These are phyloP conservation scores for Amphiprion ocellaris DNA, from an alignment of 2,113 vertebrate species.

Conservation along the genomic window DNA sequence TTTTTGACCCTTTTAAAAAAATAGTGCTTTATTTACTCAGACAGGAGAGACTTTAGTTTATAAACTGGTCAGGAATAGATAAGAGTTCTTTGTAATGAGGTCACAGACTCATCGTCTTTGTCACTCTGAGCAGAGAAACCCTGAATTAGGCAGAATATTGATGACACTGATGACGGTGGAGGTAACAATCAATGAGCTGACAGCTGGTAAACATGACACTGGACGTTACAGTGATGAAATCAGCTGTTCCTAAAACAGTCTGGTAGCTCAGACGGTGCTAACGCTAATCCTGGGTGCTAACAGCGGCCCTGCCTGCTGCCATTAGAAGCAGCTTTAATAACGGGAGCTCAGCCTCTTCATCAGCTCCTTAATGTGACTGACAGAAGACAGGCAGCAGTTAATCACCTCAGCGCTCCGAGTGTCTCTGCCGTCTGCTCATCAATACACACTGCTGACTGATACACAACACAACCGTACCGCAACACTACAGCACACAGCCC, in stretches of 20 bases:
- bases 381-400: slow-evolving; percentile 4
- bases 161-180: no score
- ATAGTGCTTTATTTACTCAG: no score
- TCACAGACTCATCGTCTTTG: no score
- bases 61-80: no score
- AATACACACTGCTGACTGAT: background rate
- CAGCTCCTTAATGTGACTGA: background rate
- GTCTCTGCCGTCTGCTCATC: background rate
- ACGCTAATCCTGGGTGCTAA: background rate
- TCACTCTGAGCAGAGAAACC: no score
- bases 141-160: no score
- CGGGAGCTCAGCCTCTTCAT: background rate
- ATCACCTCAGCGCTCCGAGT: background rate
- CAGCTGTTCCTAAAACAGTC: no score
- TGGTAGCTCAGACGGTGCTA: background rate
- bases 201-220: background rate
- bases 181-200: no score
- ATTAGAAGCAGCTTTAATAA: background rate
- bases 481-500: no score
- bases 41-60: no score
- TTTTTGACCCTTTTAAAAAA: no score
- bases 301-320: background rate
- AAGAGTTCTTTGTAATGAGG: no score
- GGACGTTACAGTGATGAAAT: background rate
- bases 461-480: background rate